A percentile compares a stretch with the other conserved stretches of the same genome.
These are phyloP conservation scores for Carettochelys insculpta DNA, from an alignment of 2,113 vertebrate species.

Conservation along the genomic window DNA sequence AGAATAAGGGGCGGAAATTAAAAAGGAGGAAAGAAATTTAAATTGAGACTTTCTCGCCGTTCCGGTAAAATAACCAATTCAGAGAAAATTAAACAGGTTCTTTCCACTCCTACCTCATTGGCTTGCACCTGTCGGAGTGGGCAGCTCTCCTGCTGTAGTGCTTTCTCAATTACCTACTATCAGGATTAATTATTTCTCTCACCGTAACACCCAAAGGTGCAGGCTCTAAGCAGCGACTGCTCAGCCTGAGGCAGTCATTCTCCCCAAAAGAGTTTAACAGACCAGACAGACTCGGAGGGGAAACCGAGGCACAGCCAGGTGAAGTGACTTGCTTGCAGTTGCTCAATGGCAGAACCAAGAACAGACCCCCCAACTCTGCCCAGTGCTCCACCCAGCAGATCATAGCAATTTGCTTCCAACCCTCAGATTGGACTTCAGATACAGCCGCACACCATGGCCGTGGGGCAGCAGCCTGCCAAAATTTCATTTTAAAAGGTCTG, in stretches of 20 bases:
- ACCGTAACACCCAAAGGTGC: not conserved
- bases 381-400: not conserved
- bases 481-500: not conserved
- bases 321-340: not conserved
- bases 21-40: constrained; percentile 27
- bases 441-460: not conserved
- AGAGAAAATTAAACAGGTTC: constrained; percentile 54
- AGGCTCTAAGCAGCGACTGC: not conserved
- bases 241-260: not conserved
- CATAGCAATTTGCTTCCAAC: not conserved
- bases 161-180: constrained; percentile 20
- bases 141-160: not conserved
- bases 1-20: constrained; percentile 4
- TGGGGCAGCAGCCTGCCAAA: not conserved
- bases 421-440: not conserved
- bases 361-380: not conserved
- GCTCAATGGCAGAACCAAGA: not conserved
- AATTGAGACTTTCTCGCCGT: constrained; percentile 36
- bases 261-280: not conserved
- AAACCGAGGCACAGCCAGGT: not conserved
- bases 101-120: constrained; percentile 22
- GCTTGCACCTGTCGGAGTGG: constrained; percentile 28
- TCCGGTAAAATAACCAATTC: constrained; percentile 38
- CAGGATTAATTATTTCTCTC: constrained; percentile 36
- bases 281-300: not conserved